Conservation (phyloP, 1,140 invertebrate genomes). For the Drosophila cardini region DNA sequence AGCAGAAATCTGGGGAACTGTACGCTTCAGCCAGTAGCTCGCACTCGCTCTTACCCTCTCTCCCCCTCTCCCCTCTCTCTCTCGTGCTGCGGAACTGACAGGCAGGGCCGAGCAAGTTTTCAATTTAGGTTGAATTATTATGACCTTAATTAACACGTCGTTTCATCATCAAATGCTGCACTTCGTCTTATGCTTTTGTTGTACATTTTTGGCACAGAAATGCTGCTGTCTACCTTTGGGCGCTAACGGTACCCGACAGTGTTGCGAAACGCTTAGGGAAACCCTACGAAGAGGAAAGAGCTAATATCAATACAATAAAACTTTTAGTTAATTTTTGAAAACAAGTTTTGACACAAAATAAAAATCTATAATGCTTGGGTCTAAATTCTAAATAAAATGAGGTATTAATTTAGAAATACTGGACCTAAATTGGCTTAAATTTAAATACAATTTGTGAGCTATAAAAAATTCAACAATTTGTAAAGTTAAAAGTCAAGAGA, state of each 20-base stretch:
- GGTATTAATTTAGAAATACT: too few relatives aligned
- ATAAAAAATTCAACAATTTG: too few relatives aligned
- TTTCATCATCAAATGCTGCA: slow-evolving; percentile 82
- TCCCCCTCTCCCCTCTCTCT: background rate
- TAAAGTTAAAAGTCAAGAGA: too few relatives aligned
- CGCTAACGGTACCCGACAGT: background rate
- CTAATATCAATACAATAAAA: too few relatives aligned
- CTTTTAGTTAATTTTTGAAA: too few relatives aligned
- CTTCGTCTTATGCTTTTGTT: slow-evolving; percentile 81
- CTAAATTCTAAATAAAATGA: too few relatives aligned
- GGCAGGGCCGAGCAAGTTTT: slow-evolving; percentile 69
- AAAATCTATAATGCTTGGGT: too few relatives aligned
- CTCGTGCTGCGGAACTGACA: slow-evolving; percentile 8
- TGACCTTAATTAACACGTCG: slow-evolving; percentile 83
- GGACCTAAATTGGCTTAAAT: too few relatives aligned
- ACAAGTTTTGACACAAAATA: too few relatives aligned
- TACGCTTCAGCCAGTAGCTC: slow-evolving; percentile 6
- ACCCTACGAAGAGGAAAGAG: too few relatives aligned
- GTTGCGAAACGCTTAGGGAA: too few relatives aligned
- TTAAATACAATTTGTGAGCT: too few relatives aligned
- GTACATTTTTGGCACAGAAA: slow-evolving; percentile 74
- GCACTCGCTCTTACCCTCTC: background rate
- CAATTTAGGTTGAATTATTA: slow-evolving; percentile 83
- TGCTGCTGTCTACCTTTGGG: slow-evolving; percentile 41
- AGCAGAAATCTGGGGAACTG: slow-evolving; percentile 57